Conservation (phyloP, 2,888 invertebrate genomes). For the Andricus curvator region DNA sequence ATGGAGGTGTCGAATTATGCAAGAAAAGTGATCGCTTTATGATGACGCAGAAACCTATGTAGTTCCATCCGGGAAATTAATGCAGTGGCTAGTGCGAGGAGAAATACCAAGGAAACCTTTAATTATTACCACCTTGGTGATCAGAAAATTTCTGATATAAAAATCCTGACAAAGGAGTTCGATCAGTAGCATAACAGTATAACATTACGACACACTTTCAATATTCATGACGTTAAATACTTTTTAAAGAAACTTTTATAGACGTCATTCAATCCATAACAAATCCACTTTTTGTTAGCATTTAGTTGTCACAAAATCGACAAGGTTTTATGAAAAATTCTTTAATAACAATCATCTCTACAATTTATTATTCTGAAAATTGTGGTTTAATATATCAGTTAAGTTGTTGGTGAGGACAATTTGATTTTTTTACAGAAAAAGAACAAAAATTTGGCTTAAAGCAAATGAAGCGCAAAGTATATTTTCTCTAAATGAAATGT, state of each 20-base stretch:
- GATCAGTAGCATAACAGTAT: neutral
- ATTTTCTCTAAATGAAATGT: too few relatives aligned
- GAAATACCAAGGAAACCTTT: conserved; percentile 22
- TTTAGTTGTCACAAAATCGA: too few relatives aligned
- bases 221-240: too few relatives aligned
- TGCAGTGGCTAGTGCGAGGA: conserved; percentile 3
- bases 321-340: neutral
- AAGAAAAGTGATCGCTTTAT: conserved; percentile 6
- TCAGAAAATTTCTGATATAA: neutral
- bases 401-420: neutral
- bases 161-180: neutral
- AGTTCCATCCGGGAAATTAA: neutral
- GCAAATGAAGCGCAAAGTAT: too few relatives aligned
- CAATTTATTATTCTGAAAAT: neutral
- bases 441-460: too few relatives aligned
- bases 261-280: too few relatives aligned
- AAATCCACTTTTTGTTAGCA: too few relatives aligned
- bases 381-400: neutral
- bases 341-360: neutral
- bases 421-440: conserved; percentile 10
- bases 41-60: neutral
- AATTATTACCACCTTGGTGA: neutral
- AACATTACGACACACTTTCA: neutral
- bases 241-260: too few relatives aligned
- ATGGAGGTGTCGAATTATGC: neutral